Conservation (phyloP, 2,888 invertebrate species). For the Noctua pronuba region DNA sequence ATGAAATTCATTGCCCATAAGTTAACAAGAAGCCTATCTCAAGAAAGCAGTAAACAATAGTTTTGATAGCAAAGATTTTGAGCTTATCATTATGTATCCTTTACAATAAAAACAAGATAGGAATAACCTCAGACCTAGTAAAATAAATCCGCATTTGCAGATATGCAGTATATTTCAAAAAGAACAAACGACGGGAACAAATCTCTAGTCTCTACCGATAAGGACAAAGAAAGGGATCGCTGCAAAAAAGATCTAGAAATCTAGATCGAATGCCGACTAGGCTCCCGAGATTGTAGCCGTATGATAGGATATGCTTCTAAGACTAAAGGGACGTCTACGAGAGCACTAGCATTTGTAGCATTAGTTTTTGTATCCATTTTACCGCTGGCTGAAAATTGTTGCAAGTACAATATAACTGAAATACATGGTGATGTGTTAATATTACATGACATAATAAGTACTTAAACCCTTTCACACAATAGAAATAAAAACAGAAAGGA, state of each 20-base stretch:
- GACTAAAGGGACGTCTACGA: slow-evolving; percentile 45
- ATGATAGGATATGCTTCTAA: slow-evolving; percentile 59
- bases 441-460: not conserved
- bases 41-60: not conserved
- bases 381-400: not conserved
- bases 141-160: slow-evolving; percentile 7
- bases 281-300: slow-evolving; percentile 50
- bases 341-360: not conserved
- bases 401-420: not conserved
- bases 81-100: not conserved
- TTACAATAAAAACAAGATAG: not conserved
- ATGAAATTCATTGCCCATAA: too few relatives aligned
- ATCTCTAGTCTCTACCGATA: slow-evolving; percentile 33
- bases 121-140: slow-evolving; percentile 28
- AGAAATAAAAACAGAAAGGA: not conserved
- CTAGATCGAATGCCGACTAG: slow-evolving; percentile 42
- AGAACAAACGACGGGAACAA: slow-evolving; percentile 31
- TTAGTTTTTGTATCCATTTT: not conserved
- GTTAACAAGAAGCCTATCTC: not conserved
- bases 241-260: slow-evolving; percentile 49
- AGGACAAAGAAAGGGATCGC: slow-evolving; percentile 50
- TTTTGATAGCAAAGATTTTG: not conserved
- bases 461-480: not conserved
- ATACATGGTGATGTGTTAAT: not conserved
- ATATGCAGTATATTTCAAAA: slow-evolving; percentile 26